phyloP scores from a whole-genome alignment of 2,113 vertebrate species.

The Centropus unirufus region DNA sequence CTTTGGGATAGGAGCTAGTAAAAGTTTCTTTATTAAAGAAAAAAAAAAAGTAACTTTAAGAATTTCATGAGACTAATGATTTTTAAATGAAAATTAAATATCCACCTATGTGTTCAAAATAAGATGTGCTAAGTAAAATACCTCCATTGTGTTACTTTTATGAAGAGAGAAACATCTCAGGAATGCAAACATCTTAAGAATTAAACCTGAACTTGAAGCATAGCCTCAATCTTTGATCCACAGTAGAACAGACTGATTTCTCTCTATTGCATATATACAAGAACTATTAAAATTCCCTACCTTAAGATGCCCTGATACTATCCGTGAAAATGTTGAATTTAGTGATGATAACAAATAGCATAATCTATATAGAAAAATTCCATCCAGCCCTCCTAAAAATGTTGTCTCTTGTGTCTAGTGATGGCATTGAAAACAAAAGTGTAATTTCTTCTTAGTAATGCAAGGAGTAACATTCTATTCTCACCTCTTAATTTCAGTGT shows the following conservation, averaged over 20 bases:
- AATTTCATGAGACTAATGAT: not conserved
- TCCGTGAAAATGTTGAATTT: not conserved
- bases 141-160: not conserved
- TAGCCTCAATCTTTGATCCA: slow-evolving; percentile 5
- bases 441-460: not conserved
- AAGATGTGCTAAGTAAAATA: not conserved
- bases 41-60: not conserved
- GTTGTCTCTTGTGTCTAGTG: not conserved
- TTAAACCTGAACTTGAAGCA: not conserved
- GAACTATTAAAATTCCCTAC: slow-evolving; percentile 26
- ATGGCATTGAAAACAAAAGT: not conserved
- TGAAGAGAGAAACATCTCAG: not conserved
- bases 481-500: not conserved
- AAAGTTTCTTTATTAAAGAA: not conserved
- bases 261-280: slow-evolving; percentile 19
- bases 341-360: not conserved
- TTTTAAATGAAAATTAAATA: not conserved
- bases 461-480: not conserved
- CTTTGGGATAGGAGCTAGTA: not conserved
- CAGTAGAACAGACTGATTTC: not conserved
- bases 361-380: not conserved
- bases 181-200: not conserved
- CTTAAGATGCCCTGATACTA: not conserved
- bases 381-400: not conserved
- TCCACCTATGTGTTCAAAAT: not conserved